Percentiles rank a stretch among this genome's conserved stretches.
Conservation (phyloP, 2,888 invertebrate species). For the Biston betularia region DNA sequence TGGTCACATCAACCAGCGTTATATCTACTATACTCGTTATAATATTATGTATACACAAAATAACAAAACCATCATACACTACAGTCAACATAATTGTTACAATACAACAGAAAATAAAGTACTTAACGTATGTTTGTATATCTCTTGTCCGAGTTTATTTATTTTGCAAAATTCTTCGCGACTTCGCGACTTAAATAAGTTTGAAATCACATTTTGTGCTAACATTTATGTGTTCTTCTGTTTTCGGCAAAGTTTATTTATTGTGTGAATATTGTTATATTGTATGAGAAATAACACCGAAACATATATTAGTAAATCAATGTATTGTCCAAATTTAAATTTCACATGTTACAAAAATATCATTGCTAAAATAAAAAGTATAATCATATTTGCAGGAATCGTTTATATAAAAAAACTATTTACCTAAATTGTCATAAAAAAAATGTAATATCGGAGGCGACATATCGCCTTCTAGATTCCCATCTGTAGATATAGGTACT, state of each 20-base stretch:
- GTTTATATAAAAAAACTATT: constrained; percentile 11
- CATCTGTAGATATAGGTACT: background rate
- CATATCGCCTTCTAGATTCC: constrained; percentile 1
- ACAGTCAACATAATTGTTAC: constrained; percentile 43
- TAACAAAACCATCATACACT: constrained; percentile 63
- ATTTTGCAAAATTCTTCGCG: background rate
- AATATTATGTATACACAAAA: constrained; percentile 46
- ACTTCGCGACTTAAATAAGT: background rate
- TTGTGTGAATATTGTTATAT: no score
- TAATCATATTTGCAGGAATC: constrained; percentile 19
- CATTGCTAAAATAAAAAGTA: constrained; percentile 7
- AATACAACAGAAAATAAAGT: constrained; percentile 61
- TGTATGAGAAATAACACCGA: constrained; percentile 28
- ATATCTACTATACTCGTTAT: constrained; percentile 11
- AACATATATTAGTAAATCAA: constrained; percentile 12
- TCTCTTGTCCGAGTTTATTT: background rate
- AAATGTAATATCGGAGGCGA: constrained; percentile 22
- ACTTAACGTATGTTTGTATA: constrained; percentile 15
- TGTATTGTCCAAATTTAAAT: constrained; percentile 22
- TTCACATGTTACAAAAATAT: constrained; percentile 3
- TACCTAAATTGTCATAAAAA: constrained; percentile 19
- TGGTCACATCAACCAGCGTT: constrained; percentile 84
- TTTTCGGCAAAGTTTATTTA: no score
- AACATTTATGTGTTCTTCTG: constrained; percentile 6
- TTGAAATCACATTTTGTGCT: constrained; percentile 26